Evolutionary conservation across 2,797 vertebrate genomes (phyloP), one percentile per base, ranked within the genome.

Genomic region (Danio jaintianensis): DNA sequence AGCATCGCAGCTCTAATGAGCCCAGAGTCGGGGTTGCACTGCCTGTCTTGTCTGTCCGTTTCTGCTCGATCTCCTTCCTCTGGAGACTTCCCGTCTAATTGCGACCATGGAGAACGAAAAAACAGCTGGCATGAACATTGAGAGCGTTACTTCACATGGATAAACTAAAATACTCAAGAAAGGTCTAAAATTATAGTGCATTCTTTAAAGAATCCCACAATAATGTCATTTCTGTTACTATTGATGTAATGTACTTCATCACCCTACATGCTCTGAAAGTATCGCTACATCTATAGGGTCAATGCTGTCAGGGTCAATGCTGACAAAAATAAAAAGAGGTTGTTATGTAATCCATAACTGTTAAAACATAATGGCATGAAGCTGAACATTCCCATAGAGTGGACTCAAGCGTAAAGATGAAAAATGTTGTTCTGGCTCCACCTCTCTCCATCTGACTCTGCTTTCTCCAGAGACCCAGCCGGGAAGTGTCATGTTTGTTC

Each of bases 401-500:
- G 36, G 7, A 15, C 64, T 50, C n/a, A 59, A 58, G 66, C 38
- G 5, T 43, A 10, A 45, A 67, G 22, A 69, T 81, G 38, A 67
- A 53, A 75, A 20, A 42, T 63, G 9, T 7, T 71, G 50, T 63
- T 68, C 29, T 72, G 45, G 20, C 66, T 50, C 48, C 58, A 79
- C 59, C 29, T 67, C 70, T 70, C 38, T 53, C 7, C 62, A 16
- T n/a, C 20, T 4, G 47, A 56, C 43, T 82, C 29, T 70, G 83
- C 83, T 87, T 83, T 86, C 89, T 89, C 87, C 36, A 78, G 87
- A 89, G 91, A 88, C 88, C 72, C 75, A 78, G 87, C 89, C 91
- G 91, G 93, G 93, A 94, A 94, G 91, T 90, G 90, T 89, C 87
- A 89, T 93, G 91, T 94, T 94, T 92, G 92, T 93, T 93, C 92